These are phyloP conservation scores for Celastrina argiolus DNA, from an alignment of 2,888 invertebrate species.

Conservation along the genomic window DNA sequence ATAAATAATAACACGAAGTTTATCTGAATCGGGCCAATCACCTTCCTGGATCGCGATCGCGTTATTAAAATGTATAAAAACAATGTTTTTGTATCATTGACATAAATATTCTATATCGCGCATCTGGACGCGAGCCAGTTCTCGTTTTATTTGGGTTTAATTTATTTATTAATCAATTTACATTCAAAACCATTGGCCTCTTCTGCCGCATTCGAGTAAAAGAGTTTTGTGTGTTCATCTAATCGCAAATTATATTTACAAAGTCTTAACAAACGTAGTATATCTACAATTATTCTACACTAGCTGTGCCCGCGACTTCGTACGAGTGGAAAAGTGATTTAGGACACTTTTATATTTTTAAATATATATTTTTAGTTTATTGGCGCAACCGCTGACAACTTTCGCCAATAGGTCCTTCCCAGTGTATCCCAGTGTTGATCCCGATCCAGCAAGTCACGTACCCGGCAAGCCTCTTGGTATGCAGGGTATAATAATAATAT, in stretches of 20 bases:
- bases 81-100: conserved; percentile 8
- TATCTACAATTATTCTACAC: too few relatives aligned
- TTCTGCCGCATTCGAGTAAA: background rate
- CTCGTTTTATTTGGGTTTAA: conserved; percentile 9
- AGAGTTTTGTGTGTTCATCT: background rate
- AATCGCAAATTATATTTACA: background rate
- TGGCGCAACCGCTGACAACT: too few relatives aligned
- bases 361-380: too few relatives aligned
- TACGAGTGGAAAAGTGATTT: too few relatives aligned
- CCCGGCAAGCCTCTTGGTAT: too few relatives aligned
- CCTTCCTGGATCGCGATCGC: background rate
- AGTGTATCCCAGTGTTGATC: too few relatives aligned
- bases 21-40: conserved; percentile 2
- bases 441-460: too few relatives aligned
- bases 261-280: background rate
- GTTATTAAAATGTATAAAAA: conserved; percentile 7
- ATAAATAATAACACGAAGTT: conserved; percentile 10
- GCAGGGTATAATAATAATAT: too few relatives aligned
- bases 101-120: background rate
- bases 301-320: too few relatives aligned
- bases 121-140: background rate
- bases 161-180: background rate
- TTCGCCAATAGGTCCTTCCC: too few relatives aligned
- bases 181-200: conserved; percentile 1
- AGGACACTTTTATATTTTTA: too few relatives aligned